Evolutionary conservation across 2,888 invertebrate species (phyloP).

Genomic region (Lasioglossum leucozonium): DNA sequence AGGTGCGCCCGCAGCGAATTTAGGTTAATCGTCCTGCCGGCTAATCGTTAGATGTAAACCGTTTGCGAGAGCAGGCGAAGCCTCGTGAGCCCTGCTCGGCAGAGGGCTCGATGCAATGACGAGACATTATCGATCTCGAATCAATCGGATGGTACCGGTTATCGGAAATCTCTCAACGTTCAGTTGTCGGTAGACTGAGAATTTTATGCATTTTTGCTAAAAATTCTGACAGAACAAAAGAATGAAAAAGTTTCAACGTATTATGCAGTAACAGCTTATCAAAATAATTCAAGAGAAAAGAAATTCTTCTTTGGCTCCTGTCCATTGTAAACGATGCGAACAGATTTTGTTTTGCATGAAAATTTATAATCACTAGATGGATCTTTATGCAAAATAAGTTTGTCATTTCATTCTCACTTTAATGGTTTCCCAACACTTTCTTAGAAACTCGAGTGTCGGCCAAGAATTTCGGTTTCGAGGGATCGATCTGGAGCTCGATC

Average conservation of each 20-base stretch:
- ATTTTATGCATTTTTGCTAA: neutral
- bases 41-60: conserved; percentile 73
- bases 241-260: neutral
- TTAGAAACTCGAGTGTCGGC: neutral
- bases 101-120: conserved; percentile 20
- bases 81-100: conserved; percentile 52
- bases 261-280: neutral
- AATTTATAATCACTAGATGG: neutral
- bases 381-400: no score
- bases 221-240: no score
- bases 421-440: neutral
- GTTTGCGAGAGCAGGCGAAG: conserved; percentile 49
- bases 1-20: conserved; percentile 75
- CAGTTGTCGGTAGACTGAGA: neutral
- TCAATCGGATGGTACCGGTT: neutral
- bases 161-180: neutral
- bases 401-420: no score
- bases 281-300: neutral
- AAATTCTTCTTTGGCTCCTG: neutral
- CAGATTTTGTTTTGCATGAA: neutral
- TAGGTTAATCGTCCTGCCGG: conserved; percentile 78
- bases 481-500: neutral
- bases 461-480: neutral
- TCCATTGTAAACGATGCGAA: neutral
- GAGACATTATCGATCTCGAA: conserved; percentile 38